Percentiles rank a stretch among this genome's conserved stretches.
Evolutionary conservation across 2,888 invertebrate species (phyloP).

Genomic region (Drosophila subquinaria): DNA sequence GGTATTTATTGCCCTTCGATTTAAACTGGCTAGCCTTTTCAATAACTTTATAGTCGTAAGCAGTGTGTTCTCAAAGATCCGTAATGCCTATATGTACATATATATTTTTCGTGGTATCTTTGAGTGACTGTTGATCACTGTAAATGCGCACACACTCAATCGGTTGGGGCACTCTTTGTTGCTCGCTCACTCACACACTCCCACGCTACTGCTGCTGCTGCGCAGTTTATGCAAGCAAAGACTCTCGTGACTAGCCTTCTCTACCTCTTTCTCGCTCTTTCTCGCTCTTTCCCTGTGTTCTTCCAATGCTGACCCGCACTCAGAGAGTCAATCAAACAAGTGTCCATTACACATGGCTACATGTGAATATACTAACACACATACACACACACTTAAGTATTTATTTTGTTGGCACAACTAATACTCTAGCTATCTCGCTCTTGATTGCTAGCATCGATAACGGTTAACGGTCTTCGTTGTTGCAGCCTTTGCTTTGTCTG

Average conservation of each 20-base stretch:
- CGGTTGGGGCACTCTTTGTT: constrained; percentile 18
- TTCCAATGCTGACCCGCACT: constrained; percentile 45
- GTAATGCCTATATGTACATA: not conserved
- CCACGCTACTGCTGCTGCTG: constrained; percentile 57
- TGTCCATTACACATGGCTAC: constrained; percentile 50
- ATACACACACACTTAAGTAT: constrained; percentile 16
- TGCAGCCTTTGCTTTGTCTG: constrained; percentile 19
- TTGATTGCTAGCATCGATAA: constrained; percentile 35
- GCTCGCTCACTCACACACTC: constrained; percentile 34
- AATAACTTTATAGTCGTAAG: not conserved
- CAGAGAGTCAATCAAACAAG: constrained; percentile 68
- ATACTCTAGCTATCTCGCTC: constrained; percentile 37
- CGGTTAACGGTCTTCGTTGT: constrained; percentile 28
- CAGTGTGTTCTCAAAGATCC: not conserved
- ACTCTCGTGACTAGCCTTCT: constrained; percentile 41
- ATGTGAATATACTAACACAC: constrained; percentile 6
- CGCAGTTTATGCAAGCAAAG: constrained; percentile 62
- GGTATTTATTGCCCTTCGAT: constrained; percentile 4
- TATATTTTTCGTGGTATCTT: constrained; percentile 7
- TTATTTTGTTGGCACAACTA: constrained; percentile 48
- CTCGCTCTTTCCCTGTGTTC: constrained; percentile 5
- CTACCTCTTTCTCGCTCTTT: constrained; percentile 12
- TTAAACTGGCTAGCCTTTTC: constrained; percentile 4
- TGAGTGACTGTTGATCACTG: constrained; percentile 40
- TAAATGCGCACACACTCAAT: constrained; percentile 20